These are phyloP conservation scores for Meandrusa payeni DNA, from an alignment of 2,888 invertebrate genomes.

Conservation along the genomic window DNA sequence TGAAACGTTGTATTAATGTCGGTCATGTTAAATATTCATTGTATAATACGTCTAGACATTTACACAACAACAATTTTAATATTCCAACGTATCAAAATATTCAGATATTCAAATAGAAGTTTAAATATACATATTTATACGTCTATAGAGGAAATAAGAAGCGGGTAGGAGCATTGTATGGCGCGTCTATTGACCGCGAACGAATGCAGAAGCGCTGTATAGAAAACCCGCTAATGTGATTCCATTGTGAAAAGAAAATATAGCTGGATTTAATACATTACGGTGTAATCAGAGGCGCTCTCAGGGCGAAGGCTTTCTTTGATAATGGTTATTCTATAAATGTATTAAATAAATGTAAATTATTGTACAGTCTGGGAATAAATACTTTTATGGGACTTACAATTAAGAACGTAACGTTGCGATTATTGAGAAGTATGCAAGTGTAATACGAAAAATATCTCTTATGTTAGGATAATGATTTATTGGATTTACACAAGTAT, in stretches of 20 bases:
- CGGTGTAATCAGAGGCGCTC: slow-evolving; percentile 16
- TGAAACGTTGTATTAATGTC: too few species aligned
- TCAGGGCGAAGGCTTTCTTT: slow-evolving; percentile 1
- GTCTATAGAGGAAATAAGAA: slow-evolving; percentile 21
- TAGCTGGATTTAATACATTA: slow-evolving; percentile 22
- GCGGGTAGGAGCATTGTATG: slow-evolving; percentile 20
- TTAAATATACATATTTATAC: slow-evolving; percentile 7
- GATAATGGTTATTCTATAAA: slow-evolving; percentile 5
- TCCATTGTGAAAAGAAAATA: slow-evolving; percentile 23
- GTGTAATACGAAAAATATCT: too few species aligned
- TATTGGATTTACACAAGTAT: too few species aligned
- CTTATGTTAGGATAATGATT: too few species aligned
- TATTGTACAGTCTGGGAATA: too few species aligned
- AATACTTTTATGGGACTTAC: too few species aligned
- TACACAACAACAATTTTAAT: slow-evolving; percentile 5
- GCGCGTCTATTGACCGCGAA: slow-evolving; percentile 21
- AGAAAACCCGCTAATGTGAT: slow-evolving; percentile 25
- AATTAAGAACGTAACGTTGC: too few species aligned
- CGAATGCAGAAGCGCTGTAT: slow-evolving; percentile 21
- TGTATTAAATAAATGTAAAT: slow-evolving; percentile 4
- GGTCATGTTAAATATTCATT: too few species aligned
- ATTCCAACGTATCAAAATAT: background rate
- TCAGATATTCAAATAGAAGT: background rate
- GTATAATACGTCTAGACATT: background rate
- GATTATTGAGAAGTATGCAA: too few species aligned